A percentile compares a stretch with the other conserved stretches of the same genome.
Evolutionary conservation across 2,797 vertebrate genomes (phyloP).

Genomic region (Eulemur coronatus): DNA sequence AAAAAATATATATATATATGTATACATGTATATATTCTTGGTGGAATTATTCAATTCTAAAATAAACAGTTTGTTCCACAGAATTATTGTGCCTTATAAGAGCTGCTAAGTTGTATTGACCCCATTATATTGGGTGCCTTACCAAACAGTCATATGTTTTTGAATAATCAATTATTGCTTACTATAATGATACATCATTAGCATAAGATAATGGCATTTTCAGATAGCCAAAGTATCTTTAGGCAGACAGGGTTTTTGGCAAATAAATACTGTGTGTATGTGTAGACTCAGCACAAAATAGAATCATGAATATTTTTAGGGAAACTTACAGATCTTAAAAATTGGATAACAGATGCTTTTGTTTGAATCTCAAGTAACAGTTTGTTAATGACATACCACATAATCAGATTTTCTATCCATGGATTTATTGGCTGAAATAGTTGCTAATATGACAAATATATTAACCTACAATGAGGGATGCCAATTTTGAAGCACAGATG

Average conservation of each 20-base stretch:
- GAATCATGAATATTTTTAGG: constrained; percentile 55
- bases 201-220: constrained; percentile 63
- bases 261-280: constrained; percentile 32
- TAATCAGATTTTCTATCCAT: constrained; percentile 56
- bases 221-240: constrained; percentile 50
- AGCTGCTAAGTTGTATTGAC: constrained; percentile 32
- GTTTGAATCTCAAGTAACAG: constrained; percentile 54
- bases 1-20: not conserved
- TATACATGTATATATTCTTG: not conserved
- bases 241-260: constrained; percentile 35
- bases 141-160: constrained; percentile 70
- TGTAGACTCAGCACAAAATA: constrained; percentile 43
- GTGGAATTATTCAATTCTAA: constrained; percentile 18
- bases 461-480: constrained; percentile 42
- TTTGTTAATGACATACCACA: constrained; percentile 57
- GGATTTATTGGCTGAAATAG: constrained; percentile 70
- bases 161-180: constrained; percentile 74
- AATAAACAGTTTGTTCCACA: constrained; percentile 36
- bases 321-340: constrained; percentile 12
- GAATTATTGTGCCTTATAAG: not conserved
- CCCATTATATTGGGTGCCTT: constrained; percentile 33
- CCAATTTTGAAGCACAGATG: constrained; percentile 63
- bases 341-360: constrained; percentile 59
- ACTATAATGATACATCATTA: constrained; percentile 62
- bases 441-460: constrained; percentile 64